Base-by-base conservation (phyloP, 2,888 invertebrate genomes). In the Parnassius apollo region DNA sequence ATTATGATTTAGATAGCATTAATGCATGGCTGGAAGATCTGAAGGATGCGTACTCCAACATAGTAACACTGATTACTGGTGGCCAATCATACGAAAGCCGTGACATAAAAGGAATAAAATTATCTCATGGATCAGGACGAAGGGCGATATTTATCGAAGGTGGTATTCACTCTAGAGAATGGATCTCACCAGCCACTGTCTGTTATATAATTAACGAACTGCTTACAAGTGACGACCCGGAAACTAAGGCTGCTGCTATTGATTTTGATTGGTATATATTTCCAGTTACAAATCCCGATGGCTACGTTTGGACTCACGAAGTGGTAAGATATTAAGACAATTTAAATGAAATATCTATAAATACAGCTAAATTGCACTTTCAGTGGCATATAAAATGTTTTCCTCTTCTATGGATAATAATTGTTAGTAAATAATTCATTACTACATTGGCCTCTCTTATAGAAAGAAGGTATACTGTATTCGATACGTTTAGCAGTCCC, bases 281-380 rank as follows among this genome's bases (percentile, higher is more conserved):
- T 65, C 96, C 96, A 0, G 93, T 94, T 1, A 91, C 94, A 10
- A 96, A 96, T 78, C 96, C 96, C 44, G 96, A 96, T 83, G 96
- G 96, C 0, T 96, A 94, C 75, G 93, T 93, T 51, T 95, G 94
- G 86, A 94, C 94, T 0, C 95, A 95, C 77, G 92, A 91, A 11
- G 81, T 78, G n/a, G 94, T 93, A 79, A 77, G 74, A 52, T n/a
- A 48, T 2, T 11, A 9, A 45, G 9, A 35, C 7, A 35, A 7
- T 7, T 35, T 35, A 7, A 7, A 7, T 3, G 3, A 35, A 35
- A 35, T 35, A 35, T 1, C 7, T 35, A 7, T 7, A 35, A 35
- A 35, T 35, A 7, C 7, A 4, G 4, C 35, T 35, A 4, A 35
- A 1, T 35, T 35, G 35, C 35, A 35, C 35, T 35, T 35, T 0